Evolutionary conservation across 2,113 vertebrate genomes (phyloP).

Genomic region (Jaculus jaculus): DNA sequence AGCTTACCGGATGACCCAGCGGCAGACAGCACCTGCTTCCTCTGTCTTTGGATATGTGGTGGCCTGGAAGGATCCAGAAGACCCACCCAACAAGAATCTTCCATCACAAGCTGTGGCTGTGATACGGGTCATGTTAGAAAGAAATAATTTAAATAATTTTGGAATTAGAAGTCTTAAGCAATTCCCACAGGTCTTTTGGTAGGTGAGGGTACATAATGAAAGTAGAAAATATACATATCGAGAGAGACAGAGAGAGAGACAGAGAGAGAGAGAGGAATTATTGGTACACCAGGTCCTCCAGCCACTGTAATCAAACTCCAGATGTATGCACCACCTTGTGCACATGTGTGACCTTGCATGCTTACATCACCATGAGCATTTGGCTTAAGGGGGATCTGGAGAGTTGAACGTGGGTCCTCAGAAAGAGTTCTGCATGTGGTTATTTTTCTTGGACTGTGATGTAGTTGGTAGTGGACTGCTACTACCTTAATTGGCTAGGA

Average conservation of each 20-base stretch:
- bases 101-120: slow-evolving; percentile 87
- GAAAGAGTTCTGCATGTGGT: rapidly evolving
- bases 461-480: not conserved
- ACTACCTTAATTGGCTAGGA: not conserved
- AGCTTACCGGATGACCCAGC: slow-evolving; percentile 87
- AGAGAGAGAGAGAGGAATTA: too few relatives aligned
- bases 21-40: slow-evolving; percentile 75
- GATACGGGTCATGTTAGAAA: slow-evolving; percentile 70
- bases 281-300: too few relatives aligned
- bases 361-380: too few relatives aligned
- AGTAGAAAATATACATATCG: too few relatives aligned
- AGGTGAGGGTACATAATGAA: not conserved
- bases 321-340: too few relatives aligned
- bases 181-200: not conserved
- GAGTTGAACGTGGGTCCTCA: not conserved
- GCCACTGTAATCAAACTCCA: too few relatives aligned
- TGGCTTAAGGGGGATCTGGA: too few relatives aligned
- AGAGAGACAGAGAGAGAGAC: too few relatives aligned
- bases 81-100: slow-evolving; percentile 84
- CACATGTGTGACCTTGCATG: too few relatives aligned
- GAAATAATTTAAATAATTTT: not conserved
- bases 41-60: slow-evolving; percentile 81
- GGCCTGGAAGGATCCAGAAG: slow-evolving; percentile 86
- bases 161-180: not conserved
- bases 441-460: not conserved